Evolutionary conservation across 1,140 invertebrate species (phyloP).

Genomic region (Holcopasites calliopsidis): DNA sequence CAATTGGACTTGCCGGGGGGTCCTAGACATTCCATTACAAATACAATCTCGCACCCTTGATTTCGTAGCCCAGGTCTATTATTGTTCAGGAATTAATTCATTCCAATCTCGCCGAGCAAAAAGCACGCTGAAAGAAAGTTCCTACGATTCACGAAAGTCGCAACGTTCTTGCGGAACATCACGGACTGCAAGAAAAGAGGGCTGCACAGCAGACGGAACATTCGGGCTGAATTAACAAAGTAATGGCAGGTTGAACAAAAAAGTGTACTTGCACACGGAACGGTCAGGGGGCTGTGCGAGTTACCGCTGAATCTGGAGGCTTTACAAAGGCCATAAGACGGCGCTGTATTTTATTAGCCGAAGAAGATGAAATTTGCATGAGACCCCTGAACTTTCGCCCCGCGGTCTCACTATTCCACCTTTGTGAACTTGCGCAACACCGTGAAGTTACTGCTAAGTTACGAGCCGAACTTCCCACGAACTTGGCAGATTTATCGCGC

Average conservation of each 20-base stretch:
- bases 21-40: neutral
- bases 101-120: too few relatives aligned
- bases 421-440: constrained; percentile 47
- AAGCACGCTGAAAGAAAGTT: neutral
- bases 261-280: neutral
- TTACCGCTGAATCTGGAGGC: constrained; percentile 19
- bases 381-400: constrained; percentile 62
- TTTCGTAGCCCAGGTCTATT: neutral
- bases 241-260: neutral
- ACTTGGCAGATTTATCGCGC: constrained; percentile 58
- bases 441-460: constrained; percentile 53
- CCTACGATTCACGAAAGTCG: neutral
- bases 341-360: constrained; percentile 59
- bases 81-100: too few relatives aligned
- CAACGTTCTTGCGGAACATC: neutral
- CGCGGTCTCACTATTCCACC: constrained; percentile 30
- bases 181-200: neutral
- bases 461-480: constrained; percentile 54
- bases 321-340: constrained; percentile 41
- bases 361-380: constrained; percentile 72
- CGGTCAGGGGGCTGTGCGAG: neutral
- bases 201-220: neutral
- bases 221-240: constrained; percentile 26
- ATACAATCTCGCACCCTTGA: neutral
- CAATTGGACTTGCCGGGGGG: neutral